Conservation (phyloP, 2,797 vertebrate species). For the Alca torda region DNA sequence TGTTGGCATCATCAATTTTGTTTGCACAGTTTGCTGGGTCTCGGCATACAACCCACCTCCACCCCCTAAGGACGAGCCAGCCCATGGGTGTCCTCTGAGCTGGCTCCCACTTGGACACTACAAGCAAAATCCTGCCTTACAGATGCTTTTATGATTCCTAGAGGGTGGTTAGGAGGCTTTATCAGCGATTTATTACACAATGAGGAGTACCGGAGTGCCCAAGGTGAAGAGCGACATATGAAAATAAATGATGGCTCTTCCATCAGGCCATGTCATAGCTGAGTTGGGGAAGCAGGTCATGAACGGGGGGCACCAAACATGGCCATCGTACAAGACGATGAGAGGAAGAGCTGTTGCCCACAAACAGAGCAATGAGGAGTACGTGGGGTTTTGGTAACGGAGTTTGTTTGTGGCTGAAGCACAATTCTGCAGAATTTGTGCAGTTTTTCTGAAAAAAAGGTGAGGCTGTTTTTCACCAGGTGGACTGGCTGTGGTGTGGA, state of each 20-base stretch:
- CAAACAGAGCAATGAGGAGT: background rate
- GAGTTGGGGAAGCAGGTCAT: background rate
- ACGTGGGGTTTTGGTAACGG: fast-evolving
- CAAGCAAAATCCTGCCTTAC: background rate
- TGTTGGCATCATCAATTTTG: fast-evolving
- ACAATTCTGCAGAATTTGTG: background rate
- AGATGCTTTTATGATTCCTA: background rate
- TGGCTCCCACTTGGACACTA: background rate
- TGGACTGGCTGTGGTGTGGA: background rate
- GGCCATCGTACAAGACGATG: background rate
- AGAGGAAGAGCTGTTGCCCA: background rate
- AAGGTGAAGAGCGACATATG: background rate
- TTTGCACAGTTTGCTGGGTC: background rate
- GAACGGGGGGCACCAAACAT: background rate
- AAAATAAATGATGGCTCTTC: background rate
- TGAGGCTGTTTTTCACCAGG: background rate
- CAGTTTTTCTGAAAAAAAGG: background rate
- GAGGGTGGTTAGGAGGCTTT: background rate
- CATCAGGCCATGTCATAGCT: background rate
- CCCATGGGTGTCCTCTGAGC: background rate
- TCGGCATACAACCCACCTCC: background rate
- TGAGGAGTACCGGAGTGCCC: background rate
- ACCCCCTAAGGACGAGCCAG: background rate
- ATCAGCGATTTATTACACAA: background rate
- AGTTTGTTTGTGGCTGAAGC: background rate